A percentile compares a stretch with the other conserved stretches of the same genome.
Conservation (phyloP, 2,113 vertebrate genomes). For the Chrysemys picta region DNA sequence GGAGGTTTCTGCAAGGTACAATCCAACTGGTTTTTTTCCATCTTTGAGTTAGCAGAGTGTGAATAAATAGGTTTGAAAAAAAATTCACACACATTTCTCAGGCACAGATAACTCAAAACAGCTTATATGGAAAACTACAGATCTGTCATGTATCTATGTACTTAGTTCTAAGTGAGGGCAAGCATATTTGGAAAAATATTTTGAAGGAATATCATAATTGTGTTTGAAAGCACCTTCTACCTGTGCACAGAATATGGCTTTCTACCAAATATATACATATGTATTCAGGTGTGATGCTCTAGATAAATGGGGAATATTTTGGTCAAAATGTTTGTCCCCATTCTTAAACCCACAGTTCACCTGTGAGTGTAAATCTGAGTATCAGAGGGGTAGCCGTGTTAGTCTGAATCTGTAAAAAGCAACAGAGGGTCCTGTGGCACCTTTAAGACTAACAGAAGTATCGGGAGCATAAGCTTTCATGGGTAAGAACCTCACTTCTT, state of each 20-base stretch:
- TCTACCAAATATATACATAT: neutral
- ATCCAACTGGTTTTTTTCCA: neutral
- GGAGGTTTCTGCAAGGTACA: conserved; percentile 22
- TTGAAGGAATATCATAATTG: neutral
- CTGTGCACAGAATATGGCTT: neutral
- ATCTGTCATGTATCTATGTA: conserved; percentile 44
- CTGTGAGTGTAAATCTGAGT: neutral
- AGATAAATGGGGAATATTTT: neutral
- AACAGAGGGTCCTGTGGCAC: no score
- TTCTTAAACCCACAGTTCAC: neutral
- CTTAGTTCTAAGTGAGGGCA: conserved; percentile 8
- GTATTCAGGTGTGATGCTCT: neutral
- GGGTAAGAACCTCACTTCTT: no score
- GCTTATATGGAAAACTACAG: conserved; percentile 58
- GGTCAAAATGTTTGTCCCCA: neutral
- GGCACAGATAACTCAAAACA: conserved; percentile 60
- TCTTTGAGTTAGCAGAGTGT: conserved; percentile 15
- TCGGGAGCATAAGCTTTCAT: no score
- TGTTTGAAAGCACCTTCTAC: conserved; percentile 20
- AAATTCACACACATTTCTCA: conserved; percentile 13
- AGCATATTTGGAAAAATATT: neutral
- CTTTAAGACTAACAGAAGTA: no score
- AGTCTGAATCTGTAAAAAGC: no score
- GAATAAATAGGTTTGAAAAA: conserved; percentile 39
- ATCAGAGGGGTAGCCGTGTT: no score